Evolutionary conservation across 2,113 vertebrate genomes (phyloP).

Genomic region (Tretioscincus oriximinensis): DNA sequence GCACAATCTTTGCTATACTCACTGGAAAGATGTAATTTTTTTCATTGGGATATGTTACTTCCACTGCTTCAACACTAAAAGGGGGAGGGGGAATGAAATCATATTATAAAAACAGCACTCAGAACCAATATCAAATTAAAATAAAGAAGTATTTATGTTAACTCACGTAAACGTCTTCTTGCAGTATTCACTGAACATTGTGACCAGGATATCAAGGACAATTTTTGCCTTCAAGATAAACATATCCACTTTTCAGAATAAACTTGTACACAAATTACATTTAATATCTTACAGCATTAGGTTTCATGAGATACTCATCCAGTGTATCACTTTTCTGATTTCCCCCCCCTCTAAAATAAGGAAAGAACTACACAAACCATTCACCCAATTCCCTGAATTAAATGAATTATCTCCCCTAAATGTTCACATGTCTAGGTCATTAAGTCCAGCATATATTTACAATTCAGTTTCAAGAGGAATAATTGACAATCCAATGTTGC

Average conservation of each 20-base stretch:
- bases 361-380: neutral
- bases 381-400: neutral
- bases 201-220: constrained; percentile 91
- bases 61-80: constrained; percentile 86
- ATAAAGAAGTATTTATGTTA: neutral
- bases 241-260: constrained; percentile 35
- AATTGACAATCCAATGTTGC: neutral
- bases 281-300: neutral
- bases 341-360: neutral
- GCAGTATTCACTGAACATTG: constrained; percentile 97
- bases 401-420: neutral
- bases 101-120: neutral
- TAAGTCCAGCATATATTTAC: neutral
- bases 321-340: neutral
- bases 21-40: constrained; percentile 83
- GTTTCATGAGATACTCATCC: neutral
- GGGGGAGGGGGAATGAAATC: constrained; percentile 18
- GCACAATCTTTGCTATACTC: constrained; percentile 49
- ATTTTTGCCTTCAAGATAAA: constrained; percentile 86
- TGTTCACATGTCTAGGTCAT: neutral
- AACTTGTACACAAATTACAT: neutral
- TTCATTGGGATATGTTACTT: constrained; percentile 89
- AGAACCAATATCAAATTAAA: neutral
- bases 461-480: constrained; percentile 11
- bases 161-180: constrained; percentile 92